Evolutionary conservation across 2,888 invertebrate genomes (phyloP), one percentile per base, ranked within the genome.

Genomic region (Morpho achilles): DNA sequence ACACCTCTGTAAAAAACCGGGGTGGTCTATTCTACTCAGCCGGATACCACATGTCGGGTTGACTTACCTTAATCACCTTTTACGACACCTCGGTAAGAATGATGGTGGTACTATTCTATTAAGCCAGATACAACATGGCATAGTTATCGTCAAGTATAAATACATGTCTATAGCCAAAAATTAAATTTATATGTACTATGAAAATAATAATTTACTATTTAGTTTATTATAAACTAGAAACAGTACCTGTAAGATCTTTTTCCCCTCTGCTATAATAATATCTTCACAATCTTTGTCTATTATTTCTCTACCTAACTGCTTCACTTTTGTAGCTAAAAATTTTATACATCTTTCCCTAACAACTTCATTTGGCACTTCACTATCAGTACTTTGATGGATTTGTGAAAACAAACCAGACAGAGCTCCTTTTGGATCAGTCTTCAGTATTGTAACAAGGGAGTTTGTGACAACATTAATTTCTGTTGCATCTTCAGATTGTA

Each of bases 201-300:
- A 32, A 32, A 32, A 32, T 32, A 32, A 32, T 32, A 32, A 3
- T 32, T 5, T 32, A 32, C 32, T 2, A 32, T 32, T 5, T 5
- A 32, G 3, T 32, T 32, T 32, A 32, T 32, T 32, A 32, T 32
- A 2, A 32, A 32, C 32, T 32, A 32, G 32, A 32, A 32, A 32
- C 32, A 32, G 32, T 82, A 95, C 96, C 92, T 94, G 94, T 62
- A 96, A 87, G 66, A 97, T 95, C 88, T 97, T 97, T 77, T 96
- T 97, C 70, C 95, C 94, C 82, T 97, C 96, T 49, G 93, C 91
- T 65, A 98, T 94, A 50, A 98, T 92, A 65, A 94, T 92, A 71
- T 97, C 96, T 79, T 98, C 98, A 44, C 96, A 93, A 74, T 98
- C 97, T 72, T 95, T 95, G 32, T 94, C 95, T 50, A 97, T 93